Evolutionary conservation across 2,113 vertebrate genomes (phyloP), one percentile per base, ranked within the genome.

Genomic region (Cromileptes altivelis): DNA sequence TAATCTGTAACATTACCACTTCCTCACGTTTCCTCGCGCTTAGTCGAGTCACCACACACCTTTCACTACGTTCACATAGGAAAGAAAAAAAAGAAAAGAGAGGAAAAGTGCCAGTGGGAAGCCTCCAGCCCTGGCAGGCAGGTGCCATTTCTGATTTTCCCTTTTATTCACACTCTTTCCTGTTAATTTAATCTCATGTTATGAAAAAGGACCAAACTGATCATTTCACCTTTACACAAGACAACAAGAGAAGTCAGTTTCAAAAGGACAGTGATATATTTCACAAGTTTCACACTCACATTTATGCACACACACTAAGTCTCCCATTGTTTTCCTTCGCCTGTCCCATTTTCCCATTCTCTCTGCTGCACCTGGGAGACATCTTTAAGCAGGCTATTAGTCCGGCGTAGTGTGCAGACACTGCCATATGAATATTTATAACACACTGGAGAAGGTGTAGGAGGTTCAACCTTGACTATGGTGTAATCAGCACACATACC

Each of bases 1-100:
- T 95, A 95, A 95, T 95, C 95, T 95, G 94, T 90, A 95, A 94
- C 94, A 96, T 95, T 95, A 94, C 93, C 89, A 89, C 88, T 95
- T 94, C 77, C 91, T 93, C 95, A 95, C 94, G 94, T 92, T 91
- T 88, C 91, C 85, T 81, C 3, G 62, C 62, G 42, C 88, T 88
- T 84, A 81, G 91, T 85, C 27, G 33, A 91, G 84, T 86, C 91
- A 67, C 72, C 13, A 72, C 85, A 56, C 92, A 93, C 88, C 92
- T 94, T 93, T 78, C 68, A 75, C 88, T 70, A 87, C 57, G 81
- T 88, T 92, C 87, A 84, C 91, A 86, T 62, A 82, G 15, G 75
- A 62, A 19, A 37, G 19, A 23, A 25, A 14, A 21, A 53, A 47
- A 69, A 13, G 13, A 50, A 45, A 68, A 19, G 65, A 75, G 85